A percentile compares a stretch with the other conserved stretches of the same genome.
phyloP scores from a whole-genome alignment of 2,797 vertebrate genomes.

The Calcarius lapponicus region DNA sequence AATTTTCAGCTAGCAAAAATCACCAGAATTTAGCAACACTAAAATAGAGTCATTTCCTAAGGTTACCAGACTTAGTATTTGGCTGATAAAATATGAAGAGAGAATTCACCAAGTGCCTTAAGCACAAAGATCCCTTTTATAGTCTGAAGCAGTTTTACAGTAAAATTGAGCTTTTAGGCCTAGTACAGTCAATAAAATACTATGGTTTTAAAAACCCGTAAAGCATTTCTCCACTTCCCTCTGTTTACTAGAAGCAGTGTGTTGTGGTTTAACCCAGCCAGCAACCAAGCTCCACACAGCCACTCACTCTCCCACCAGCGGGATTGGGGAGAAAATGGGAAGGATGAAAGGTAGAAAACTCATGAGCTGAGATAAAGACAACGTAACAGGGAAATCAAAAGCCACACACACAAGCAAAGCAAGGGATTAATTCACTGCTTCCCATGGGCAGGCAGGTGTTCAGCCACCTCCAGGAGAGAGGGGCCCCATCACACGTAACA shows the following conservation, averaged over 20 bases:
- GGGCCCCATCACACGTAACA: fast-evolving
- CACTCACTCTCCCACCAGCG: background rate
- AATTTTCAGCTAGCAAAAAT: background rate
- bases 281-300: background rate
- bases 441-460: background rate
- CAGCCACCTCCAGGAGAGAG: background rate
- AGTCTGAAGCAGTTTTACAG: background rate
- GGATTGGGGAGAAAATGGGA: background rate
- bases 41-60: background rate
- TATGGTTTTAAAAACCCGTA: background rate
- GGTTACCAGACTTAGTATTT: background rate
- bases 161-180: background rate
- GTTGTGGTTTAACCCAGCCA: background rate
- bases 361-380: background rate
- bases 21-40: background rate
- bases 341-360: background rate
- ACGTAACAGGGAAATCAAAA: background rate
- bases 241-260: background rate
- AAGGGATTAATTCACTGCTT: background rate
- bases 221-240: background rate
- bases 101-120: background rate
- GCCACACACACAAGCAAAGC: background rate
- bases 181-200: background rate
- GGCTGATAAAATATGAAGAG: background rate
- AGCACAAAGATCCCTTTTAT: background rate